Conservation (phyloP, 2,888 invertebrate species). For the Andrena minutula region DNA sequence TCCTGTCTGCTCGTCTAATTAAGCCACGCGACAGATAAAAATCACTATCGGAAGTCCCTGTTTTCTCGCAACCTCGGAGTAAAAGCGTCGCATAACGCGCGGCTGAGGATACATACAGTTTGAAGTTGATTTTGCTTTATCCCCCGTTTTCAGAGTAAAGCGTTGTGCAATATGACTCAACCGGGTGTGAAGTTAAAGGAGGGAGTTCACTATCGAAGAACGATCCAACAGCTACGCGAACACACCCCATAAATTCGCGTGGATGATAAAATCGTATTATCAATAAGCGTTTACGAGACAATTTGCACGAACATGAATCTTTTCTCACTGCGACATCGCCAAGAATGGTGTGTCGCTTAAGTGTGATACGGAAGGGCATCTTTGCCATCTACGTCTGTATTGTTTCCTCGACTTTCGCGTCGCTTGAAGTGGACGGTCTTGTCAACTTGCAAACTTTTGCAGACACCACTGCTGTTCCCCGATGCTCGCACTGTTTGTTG, state of each 20-base stretch:
- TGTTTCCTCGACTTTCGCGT: no score
- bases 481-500: no score
- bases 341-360: background rate
- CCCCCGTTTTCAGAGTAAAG: background rate
- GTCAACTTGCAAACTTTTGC: no score
- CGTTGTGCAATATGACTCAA: background rate
- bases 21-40: conserved; percentile 52
- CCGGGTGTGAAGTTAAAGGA: conserved; percentile 1
- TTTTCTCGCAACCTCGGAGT: background rate
- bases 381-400: background rate
- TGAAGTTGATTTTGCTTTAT: background rate
- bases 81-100: background rate
- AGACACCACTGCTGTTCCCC: no score
- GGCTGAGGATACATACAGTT: background rate
- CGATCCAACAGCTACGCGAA: background rate
- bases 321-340: background rate
- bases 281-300: conserved; percentile 6
- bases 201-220: background rate
- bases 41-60: conserved; percentile 16
- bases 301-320: background rate
- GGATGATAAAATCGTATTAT: conserved; percentile 13
- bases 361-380: background rate
- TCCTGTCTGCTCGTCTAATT: conserved; percentile 51
- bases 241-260: conserved; percentile 4
- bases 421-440: no score